phyloP scores from a whole-genome alignment of 2,113 vertebrate species.

The Cebus imitator region DNA sequence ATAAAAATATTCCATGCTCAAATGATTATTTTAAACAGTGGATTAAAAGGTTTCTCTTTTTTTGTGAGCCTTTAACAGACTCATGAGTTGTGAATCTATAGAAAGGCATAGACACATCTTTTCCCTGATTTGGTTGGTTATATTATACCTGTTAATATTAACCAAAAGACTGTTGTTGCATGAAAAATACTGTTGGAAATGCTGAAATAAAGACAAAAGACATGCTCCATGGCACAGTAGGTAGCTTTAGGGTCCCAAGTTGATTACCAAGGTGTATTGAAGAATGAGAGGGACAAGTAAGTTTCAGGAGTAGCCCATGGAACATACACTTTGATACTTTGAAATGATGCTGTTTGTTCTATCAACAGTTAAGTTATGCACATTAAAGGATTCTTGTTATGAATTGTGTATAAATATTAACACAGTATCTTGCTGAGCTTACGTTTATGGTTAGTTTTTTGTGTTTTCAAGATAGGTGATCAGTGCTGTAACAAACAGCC shows the following conservation, averaged over 20 bases:
- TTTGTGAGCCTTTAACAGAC: not conserved
- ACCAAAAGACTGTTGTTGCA: not conserved
- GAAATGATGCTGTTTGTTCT: not conserved
- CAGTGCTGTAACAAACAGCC: not conserved
- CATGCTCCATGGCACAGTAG: not conserved
- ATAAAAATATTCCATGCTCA: not conserved
- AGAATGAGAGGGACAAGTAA: not conserved
- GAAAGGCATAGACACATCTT: not conserved
- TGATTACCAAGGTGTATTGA: not conserved
- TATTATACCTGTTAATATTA: not conserved
- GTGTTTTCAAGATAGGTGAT: constrained; percentile 6
- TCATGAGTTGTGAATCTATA: not conserved
- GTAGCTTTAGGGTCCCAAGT: not conserved
- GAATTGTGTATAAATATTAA: constrained; percentile 16
- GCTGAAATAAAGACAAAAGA: not conserved
- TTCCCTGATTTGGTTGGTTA: not conserved
- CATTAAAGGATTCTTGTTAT: not conserved
- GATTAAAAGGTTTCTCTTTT: not conserved
- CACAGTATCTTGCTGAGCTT: not conserved
- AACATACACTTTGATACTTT: not conserved
- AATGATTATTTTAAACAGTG: not conserved
- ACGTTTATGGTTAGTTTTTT: not conserved
- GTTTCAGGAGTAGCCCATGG: not conserved
- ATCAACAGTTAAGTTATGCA: not conserved
- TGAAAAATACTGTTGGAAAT: not conserved